Evolutionary conservation across 64 coral and sea anemone species (phyloP), one percentile per base, ranked within the genome.

Genomic region (Montipora efflorescens): DNA sequence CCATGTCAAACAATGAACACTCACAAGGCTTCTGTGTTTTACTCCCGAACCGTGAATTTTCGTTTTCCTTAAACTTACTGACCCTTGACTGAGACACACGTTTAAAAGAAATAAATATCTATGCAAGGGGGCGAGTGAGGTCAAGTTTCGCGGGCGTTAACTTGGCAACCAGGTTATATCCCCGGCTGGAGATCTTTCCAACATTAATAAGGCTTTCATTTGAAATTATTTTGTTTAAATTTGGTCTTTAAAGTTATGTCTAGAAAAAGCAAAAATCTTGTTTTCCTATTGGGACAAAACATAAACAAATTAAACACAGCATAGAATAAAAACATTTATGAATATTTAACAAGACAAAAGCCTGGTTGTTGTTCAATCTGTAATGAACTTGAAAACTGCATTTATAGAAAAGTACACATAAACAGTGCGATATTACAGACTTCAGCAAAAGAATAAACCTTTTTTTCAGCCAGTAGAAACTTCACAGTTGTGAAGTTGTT

Each of bases 381-480:
- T 5, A 71, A 71, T 23, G 68, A 20, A 21, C 10, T 7, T 21
- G 21, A 57, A 57, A 57, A 57, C 12, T 68, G 64, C 16, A 68
- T 4, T 18, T 1, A 68, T 18, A 68, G 4, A 68, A 68, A 68
- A 68, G 16, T 5, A 16, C 4, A n/a, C 64, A 14, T 12, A 68
- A 68, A 18, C 14, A 12, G 18, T 15, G 23, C 0, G 8, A 36
- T 36, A 36, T 36, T 14, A 43, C 74, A 76, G 12, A 46, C 5
- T 45, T 11, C 21, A 47, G 14, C 12, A 47, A 9, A 78, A 78
- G n/a, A 51, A 1, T 19, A 49, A 48, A 4, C 45, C 45, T 5
- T 70, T 0, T 86, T 22, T 69, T 88, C 84, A 97, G 96, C 93
- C 68, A 93, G 96, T 19, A 95, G 88, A 81, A 95, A 97, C 61